phyloP scores from a whole-genome alignment of 2,113 vertebrate genomes.

The Gymnocephalus cernua region DNA sequence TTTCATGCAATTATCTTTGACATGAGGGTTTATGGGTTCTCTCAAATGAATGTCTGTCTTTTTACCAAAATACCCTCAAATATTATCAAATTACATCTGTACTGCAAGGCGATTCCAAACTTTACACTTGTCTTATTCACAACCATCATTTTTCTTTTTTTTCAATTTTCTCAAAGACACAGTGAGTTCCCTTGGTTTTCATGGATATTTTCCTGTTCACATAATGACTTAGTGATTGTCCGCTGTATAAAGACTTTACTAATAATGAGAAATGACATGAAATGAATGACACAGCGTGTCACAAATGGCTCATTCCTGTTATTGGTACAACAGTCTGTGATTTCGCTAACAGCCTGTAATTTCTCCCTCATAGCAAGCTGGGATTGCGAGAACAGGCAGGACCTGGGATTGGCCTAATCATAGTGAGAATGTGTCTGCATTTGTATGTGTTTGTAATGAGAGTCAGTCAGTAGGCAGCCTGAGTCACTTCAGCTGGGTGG shows the following conservation, averaged over 20 bases:
- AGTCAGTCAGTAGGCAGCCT: conserved; percentile 22
- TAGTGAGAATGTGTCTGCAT: conserved; percentile 20
- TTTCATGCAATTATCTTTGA: neutral
- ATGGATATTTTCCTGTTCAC: conserved; percentile 22
- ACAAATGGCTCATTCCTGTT: conserved; percentile 60
- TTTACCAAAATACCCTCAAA: neutral
- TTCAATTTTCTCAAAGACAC: neutral
- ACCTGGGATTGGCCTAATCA: conserved; percentile 47
- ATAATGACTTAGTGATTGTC: conserved; percentile 35
- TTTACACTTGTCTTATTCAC: neutral
- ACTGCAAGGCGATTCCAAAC: neutral
- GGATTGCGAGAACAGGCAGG: conserved; percentile 33
- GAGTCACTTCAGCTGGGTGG: conserved; percentile 24
- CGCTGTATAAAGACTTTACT: conserved; percentile 19
- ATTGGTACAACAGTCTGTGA: conserved; percentile 65
- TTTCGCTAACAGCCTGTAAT: conserved; percentile 65
- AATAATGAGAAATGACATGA: conserved; percentile 57
- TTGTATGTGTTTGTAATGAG: conserved; percentile 39
- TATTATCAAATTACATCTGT: neutral
- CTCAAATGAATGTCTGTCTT: neutral
- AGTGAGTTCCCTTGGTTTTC: neutral
- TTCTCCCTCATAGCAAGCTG: conserved; percentile 40
- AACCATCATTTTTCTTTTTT: neutral
- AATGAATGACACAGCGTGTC: conserved; percentile 63
- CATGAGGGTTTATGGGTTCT: neutral